Base-by-base conservation (phyloP, 2,797 vertebrate species). In the Sebastes minor region DNA sequence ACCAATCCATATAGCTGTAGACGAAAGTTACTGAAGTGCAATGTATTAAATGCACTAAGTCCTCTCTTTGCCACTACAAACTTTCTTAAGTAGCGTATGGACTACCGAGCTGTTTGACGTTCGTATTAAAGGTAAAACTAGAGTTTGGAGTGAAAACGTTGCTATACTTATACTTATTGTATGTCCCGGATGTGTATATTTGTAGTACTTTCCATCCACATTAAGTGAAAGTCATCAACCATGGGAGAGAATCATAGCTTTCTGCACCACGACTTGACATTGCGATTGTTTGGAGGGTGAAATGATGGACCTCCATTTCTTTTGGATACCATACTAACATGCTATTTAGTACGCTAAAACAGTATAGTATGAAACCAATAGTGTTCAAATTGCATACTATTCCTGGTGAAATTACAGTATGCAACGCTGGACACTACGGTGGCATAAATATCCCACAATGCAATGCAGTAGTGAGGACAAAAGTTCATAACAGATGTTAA, bases 1-100 rank as follows among this genome's bases (percentile, higher is more conserved):
- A 95, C 94, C 94, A 96, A 98, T 97, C 96, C 85, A 97, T 97
- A 96, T 62, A 87, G 90, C 90, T 90, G 91, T 86, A 77, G 89
- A 87, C 86, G 84, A 93, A 92, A 93, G 94, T 94, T 93, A 92
- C 89, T 88, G 79, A 90, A 92, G 91, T 94, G 94, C 91, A 90
- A 85, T 89, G 94, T 81, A 78, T 91, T 92, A 93, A 91, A 89
- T 89, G 88, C 80, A 81, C 80, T 46, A 74, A 88, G 82, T 82
- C 84, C 73, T 88, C 76, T 69, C 65, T 85, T 74, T 67, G 75
- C 82, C 85, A 74, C 81, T 61, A 18, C 76, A 86, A 93, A 94
- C 88, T 94, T 93, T 91, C 70, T 61, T 14, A 71, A 82, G 60
- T 64, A 78, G 59, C 68, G 35, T 71, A 35, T 59, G 46, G 65